Percentiles rank a stretch among this genome's conserved stretches.
Evolutionary conservation across 2,797 vertebrate species (phyloP).

Genomic region (Labroides dimidiatus): DNA sequence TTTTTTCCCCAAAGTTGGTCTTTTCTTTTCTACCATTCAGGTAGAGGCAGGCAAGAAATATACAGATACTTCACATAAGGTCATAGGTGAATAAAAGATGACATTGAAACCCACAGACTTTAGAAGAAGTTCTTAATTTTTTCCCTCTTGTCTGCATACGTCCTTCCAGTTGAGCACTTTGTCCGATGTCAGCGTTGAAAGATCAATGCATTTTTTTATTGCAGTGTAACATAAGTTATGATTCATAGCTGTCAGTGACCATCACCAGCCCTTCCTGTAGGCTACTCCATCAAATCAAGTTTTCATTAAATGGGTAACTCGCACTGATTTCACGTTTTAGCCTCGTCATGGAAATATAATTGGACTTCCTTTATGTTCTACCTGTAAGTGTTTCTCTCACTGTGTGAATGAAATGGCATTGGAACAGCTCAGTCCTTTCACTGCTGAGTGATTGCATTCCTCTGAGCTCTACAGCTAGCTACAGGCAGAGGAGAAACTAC

Average conservation of each 20-base stretch:
- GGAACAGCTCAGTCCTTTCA: slow-evolving; percentile 69
- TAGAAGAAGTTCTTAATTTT: slow-evolving; percentile 36
- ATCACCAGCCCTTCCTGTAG: too few species aligned
- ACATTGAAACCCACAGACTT: slow-evolving; percentile 29
- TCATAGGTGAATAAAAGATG: slow-evolving; percentile 32
- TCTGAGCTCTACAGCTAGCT: slow-evolving; percentile 59
- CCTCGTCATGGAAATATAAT: slow-evolving; percentile 74
- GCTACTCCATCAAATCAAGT: too few species aligned
- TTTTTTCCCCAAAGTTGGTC: background rate
- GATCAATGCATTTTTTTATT: too few species aligned
- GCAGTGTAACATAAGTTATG: too few species aligned
- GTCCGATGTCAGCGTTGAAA: too few species aligned
- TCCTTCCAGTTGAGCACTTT: too few species aligned
- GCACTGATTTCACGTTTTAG: slow-evolving; percentile 52
- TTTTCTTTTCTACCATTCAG: background rate
- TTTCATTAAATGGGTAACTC: slow-evolving; percentile 58
- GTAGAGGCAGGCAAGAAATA: too few species aligned
- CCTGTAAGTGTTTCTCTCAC: slow-evolving; percentile 69
- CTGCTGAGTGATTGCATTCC: slow-evolving; percentile 59
- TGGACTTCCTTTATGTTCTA: slow-evolving; percentile 69
- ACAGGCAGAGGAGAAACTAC: slow-evolving; percentile 55
- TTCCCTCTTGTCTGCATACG: too few species aligned
- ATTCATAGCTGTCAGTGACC: too few species aligned
- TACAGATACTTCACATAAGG: slow-evolving; percentile 10
- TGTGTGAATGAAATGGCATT: slow-evolving; percentile 64